Percentiles rank a stretch among this genome's conserved stretches.
Evolutionary conservation across 23 tunicate genomes (phyloP).

Genomic region (Halocynthia aurantium): DNA sequence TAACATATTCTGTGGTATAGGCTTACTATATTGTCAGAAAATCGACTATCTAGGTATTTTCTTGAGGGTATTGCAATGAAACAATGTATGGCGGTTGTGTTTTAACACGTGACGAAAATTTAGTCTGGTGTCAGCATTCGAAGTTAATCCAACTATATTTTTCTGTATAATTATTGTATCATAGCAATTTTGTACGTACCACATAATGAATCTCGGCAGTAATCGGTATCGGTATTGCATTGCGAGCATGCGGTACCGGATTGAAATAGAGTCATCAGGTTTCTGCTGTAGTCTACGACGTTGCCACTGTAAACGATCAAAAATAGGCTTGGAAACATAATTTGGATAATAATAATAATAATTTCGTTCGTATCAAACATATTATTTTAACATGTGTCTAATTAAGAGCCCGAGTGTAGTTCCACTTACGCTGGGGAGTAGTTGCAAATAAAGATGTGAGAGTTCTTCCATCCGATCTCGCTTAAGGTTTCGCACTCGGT

Average conservation of each 20-base stretch:
- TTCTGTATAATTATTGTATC: too few species aligned
- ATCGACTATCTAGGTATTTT: too few species aligned
- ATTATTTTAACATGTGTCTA: too few species aligned
- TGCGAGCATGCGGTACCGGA: constrained; percentile 1
- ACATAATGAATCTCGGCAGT: constrained; percentile 16
- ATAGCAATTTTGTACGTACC: constrained; percentile 5
- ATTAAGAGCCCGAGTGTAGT: too few species aligned
- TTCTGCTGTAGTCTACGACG: neutral
- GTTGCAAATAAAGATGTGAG: constrained; percentile 54
- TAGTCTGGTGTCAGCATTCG: too few species aligned
- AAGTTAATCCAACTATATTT: too few species aligned
- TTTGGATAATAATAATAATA: too few species aligned
- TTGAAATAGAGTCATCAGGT: neutral
- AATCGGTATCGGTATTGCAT: constrained; percentile 10
- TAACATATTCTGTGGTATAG: neutral
- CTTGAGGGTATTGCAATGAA: too few species aligned
- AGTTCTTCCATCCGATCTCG: constrained; percentile 13
- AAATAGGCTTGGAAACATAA: neutral
- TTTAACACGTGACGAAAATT: too few species aligned
- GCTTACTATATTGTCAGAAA: too few species aligned
- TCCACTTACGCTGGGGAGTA: constrained; percentile 67
- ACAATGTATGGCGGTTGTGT: too few species aligned
- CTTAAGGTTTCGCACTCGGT: constrained; percentile 46
- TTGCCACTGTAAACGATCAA: constrained; percentile 8
- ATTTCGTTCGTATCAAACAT: too few species aligned